A percentile compares a stretch with the other conserved stretches of the same genome.
Conservation (phyloP, 2,888 invertebrate species). For the Spodoptera littoralis region DNA sequence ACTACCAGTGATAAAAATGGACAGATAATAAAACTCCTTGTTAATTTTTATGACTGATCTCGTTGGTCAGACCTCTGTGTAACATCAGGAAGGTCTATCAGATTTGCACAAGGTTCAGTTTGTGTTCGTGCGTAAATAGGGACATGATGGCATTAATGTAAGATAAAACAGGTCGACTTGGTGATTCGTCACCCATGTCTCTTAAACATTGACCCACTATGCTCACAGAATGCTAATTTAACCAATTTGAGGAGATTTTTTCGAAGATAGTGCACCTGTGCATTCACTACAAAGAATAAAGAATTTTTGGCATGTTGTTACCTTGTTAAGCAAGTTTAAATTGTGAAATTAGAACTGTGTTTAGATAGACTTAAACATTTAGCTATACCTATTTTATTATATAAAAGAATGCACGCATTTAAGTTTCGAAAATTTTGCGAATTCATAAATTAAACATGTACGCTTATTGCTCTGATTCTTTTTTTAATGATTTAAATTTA, state of each 20-base stretch:
- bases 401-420: slow-evolving; percentile 24
- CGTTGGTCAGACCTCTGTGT: slow-evolving; percentile 15
- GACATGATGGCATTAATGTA: slow-evolving; percentile 29
- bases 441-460: slow-evolving; percentile 27
- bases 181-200: slow-evolving; percentile 61
- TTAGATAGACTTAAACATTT: neutral
- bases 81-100: slow-evolving; percentile 29
- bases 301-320: neutral
- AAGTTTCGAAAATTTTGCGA: slow-evolving; percentile 29
- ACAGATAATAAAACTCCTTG: neutral
- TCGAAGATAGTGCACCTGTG: neutral
- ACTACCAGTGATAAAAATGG: neutral
- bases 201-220: slow-evolving; percentile 75
- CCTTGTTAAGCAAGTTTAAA: slow-evolving; percentile 2
- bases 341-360: slow-evolving; percentile 19
- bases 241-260: slow-evolving; percentile 30
- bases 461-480: slow-evolving; percentile 22
- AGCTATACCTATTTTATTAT: slow-evolving; percentile 14
- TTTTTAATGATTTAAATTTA: slow-evolving; percentile 29
- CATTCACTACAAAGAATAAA: neutral
- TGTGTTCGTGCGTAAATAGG: slow-evolving; percentile 44
- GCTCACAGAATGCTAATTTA: slow-evolving; percentile 71
- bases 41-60: slow-evolving; percentile 16
- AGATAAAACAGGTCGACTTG: slow-evolving; percentile 48
- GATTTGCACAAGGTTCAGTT: slow-evolving; percentile 36